Base-by-base conservation (phyloP, 2,888 invertebrate species). In the Polyommatus iphigenia region DNA sequence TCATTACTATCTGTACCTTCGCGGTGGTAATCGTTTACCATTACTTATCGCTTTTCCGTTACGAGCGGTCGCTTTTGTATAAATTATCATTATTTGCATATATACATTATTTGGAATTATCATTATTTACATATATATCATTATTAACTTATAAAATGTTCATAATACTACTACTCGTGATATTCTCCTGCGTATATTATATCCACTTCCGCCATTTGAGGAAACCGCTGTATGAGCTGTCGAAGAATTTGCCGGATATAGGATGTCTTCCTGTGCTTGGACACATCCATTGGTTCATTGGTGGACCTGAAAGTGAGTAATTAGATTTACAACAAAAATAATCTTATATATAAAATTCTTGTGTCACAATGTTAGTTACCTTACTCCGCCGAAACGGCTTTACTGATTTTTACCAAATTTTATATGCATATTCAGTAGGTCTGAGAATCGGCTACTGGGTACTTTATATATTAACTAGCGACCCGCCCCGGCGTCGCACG, bases 241-340 rank as follows among this genome's bases (percentile, higher is more conserved):
- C 90, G 6, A 82, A 87, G 78, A 83, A 78, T 15, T 78, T 91
- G 20, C 88, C 89, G 0, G 83, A 83, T 73, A 81, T 84, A 8
- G 91, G 89, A 2, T 81, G 82, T 8, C 81, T 91, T 2, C 91
- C 91, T 0, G 77, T 91, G 4, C 76, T 92, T 20, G 91, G 91
- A 46, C 90, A 91, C 62, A 87, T 88, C 0, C 91, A 89, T 81
- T 91, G 88, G 90, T 91, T 91, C 77, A 84, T 91, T 20, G 91
- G 91, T 54, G 90, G 90, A 0, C 88, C 91, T 50, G 90, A 91
- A 86, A 88, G 91, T 91, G 82, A 90, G 90, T 78, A 10, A 15
- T 62, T 62, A 62, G 8, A 62, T 18, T 18, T 54, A 54, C 54
- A 6, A 46, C 46, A 46, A 13, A 46, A 46, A 46, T 46, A 46